phyloP scores from a whole-genome alignment of 2,797 vertebrate genomes.

The Lepus townsendii region DNA sequence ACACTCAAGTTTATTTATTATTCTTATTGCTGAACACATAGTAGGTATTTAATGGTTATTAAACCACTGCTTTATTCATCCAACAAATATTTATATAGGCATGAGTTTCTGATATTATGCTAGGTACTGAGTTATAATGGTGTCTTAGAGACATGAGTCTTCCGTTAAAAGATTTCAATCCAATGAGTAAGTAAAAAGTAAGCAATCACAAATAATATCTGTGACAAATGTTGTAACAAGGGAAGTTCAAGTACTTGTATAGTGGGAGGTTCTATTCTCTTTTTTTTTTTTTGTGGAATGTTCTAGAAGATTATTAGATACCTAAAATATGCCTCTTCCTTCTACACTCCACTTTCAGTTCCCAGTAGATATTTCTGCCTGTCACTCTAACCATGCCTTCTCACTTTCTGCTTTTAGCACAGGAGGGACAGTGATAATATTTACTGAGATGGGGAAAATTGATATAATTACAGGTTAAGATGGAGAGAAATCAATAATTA shows the following conservation, averaged over 20 bases:
- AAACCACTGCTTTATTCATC: no score
- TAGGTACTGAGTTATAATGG: not conserved
- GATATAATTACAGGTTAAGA: not conserved
- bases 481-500: conserved; percentile 31
- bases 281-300: not conserved
- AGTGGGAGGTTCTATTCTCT: no score
- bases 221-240: not conserved
- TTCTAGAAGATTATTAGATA: not conserved
- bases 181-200: no score
- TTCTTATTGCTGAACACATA: not conserved
- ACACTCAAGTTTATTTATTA: not conserved
- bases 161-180: not conserved
- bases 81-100: no score
- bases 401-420: not conserved
- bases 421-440: not conserved
- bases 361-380: not conserved
- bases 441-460: not conserved
- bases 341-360: not conserved
- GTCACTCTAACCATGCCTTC: not conserved
- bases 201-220: not conserved
- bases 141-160: rapidly evolving
- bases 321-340: not conserved
- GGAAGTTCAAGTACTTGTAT: no score
- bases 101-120: not conserved
- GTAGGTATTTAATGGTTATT: no score